A percentile compares a stretch with the other conserved stretches of the same genome.
These are phyloP conservation scores for Ruditapes philippinarum DNA, from an alignment of 1,140 invertebrate genomes.

Conservation along the genomic window DNA sequence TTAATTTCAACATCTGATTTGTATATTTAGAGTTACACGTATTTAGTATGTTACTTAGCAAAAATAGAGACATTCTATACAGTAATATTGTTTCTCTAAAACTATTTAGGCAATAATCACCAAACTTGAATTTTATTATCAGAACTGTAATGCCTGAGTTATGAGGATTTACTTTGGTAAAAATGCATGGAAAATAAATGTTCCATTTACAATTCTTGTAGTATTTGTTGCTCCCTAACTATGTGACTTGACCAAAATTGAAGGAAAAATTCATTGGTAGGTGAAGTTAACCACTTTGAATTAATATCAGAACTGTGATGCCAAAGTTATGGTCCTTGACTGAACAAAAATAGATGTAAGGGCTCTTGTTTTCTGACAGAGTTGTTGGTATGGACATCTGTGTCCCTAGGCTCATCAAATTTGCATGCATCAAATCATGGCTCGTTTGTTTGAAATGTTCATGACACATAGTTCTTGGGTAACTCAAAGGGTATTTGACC, in stretches of 20 bases:
- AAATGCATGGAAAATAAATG: too few species aligned
- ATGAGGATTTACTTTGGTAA: too few species aligned
- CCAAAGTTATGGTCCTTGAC: too few species aligned
- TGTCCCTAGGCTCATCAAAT: too few species aligned
- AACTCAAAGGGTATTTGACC: too few species aligned
- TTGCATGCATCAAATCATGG: too few species aligned
- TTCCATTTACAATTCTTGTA: too few species aligned
- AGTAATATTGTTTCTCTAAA: conserved; percentile 39
- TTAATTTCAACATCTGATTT: conserved; percentile 13
- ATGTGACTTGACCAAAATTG: conserved; percentile 10
- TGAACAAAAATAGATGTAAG: too few species aligned
- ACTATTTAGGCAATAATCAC: conserved; percentile 36
- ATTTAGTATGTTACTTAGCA: conserved; percentile 24
- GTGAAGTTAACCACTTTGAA: conserved; percentile 31
- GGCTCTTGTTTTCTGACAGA: too few species aligned
- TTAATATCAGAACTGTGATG: conserved; percentile 47
- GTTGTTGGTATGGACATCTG: too few species aligned
- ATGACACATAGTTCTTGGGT: conserved; percentile 44
- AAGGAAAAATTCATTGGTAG: conserved; percentile 26
- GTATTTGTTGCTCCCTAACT: too few species aligned
- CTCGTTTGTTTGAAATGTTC: conserved; percentile 5
- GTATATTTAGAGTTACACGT: conserved; percentile 22
- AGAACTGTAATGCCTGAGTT: too few species aligned
- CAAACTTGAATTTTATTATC: conserved; percentile 24
- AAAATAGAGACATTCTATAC: conserved; percentile 44